Base-by-base conservation (phyloP, 2,888 invertebrate genomes). In the Cosmia pyralina region DNA sequence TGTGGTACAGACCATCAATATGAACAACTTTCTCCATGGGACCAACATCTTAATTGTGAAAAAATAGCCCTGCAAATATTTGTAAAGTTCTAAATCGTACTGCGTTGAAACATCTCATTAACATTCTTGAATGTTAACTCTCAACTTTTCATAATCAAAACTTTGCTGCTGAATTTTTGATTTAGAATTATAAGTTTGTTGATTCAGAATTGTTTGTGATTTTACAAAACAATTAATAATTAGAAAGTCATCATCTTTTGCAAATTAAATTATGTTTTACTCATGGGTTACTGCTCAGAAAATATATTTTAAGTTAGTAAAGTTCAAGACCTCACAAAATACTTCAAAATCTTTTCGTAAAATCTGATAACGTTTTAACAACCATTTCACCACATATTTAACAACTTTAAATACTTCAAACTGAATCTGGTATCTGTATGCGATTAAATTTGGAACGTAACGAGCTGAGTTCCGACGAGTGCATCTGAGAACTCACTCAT, bases 101-200 rank as follows among this genome's bases (percentile, higher is more conserved):
- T 62, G 34, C 48, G 58, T 46, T 68, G 68, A 62, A 81, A 65
- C 58, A 78, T 65, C 70, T 81, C 70, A 69, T 81, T 69, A 82
- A 71, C 53, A 70, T 82, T 82, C 65, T 74, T 64, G 34, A 77
- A 73, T 67, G 58, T 70, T 57, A 67, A 80, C 22, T 63, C 74
- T 65, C 46, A 77, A 81, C 73, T 81, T 73, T 69, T 68, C 67
- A 59, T 74, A 62, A 78, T 78, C 53, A 69, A 46, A 82, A 81
- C 70, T 81, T 81, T 55, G 64, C 62, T 55, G 57, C 22, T 81
- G 82, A 81, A 81, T 81, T 74, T 82, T 78, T 78, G 64, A 81
- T 82, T 78, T 55, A 52, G 41, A 71, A 81, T 77, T 82, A 78
- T 62, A 66, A 82, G 74, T 78, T 76, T 41, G 67, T 60, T 71